Evolutionary conservation across 2,888 invertebrate species (phyloP).

Genomic region (Orthosia gracilis): DNA sequence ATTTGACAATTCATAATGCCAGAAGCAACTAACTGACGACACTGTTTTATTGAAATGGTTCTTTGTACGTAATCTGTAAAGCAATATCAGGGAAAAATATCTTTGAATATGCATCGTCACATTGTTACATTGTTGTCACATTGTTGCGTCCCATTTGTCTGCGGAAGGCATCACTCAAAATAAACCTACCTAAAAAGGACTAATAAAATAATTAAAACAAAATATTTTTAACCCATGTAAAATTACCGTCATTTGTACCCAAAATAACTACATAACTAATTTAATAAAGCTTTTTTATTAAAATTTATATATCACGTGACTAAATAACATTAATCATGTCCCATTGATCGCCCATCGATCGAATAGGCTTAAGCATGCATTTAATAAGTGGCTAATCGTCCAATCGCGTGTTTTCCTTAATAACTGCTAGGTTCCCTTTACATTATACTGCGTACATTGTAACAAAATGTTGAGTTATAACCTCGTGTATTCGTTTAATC

Average conservation of each 20-base stretch:
- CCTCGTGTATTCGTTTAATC: constrained; percentile 57
- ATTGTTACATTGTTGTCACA: too few relatives aligned
- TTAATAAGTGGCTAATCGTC: constrained; percentile 84
- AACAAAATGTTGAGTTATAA: constrained; percentile 60
- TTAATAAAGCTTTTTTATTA: constrained; percentile 50
- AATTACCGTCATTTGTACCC: constrained; percentile 27
- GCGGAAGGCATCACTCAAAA: background rate
- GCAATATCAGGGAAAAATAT: too few relatives aligned
- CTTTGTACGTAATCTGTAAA: too few relatives aligned
- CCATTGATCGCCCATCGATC: constrained; percentile 80
- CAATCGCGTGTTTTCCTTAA: constrained; percentile 79
- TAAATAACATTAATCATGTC: constrained; percentile 76
- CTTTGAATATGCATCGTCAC: too few relatives aligned
- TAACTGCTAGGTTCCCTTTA: constrained; percentile 74
- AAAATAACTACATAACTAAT: constrained; percentile 37
- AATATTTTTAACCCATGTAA: constrained; percentile 14
- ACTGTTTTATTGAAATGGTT: too few relatives aligned
- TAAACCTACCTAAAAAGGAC: background rate
- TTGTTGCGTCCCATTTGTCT: too few relatives aligned
- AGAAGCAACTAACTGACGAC: too few relatives aligned
- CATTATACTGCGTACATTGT: constrained; percentile 67
- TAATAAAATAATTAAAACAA: background rate
- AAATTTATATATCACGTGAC: constrained; percentile 66
- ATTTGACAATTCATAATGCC: too few relatives aligned
- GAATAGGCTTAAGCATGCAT: constrained; percentile 83